Conservation (phyloP, 2,888 invertebrate species). For the Leptinotarsa tumamoca region DNA sequence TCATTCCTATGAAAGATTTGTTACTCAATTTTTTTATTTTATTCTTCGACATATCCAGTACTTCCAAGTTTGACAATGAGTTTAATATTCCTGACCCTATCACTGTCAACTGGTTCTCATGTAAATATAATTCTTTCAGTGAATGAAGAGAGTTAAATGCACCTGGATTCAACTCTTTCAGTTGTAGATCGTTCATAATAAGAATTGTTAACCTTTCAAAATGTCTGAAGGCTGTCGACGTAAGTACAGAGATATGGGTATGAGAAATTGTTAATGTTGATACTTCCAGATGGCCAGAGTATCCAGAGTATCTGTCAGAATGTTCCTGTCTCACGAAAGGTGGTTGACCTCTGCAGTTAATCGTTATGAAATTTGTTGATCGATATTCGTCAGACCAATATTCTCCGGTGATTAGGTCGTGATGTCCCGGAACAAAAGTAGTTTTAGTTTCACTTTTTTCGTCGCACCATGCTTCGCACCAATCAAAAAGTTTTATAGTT, state of each 20-base stretch:
- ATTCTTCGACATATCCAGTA: slow-evolving; percentile 13
- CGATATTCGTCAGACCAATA: too few species aligned
- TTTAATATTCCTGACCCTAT: slow-evolving; percentile 12
- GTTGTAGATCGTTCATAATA: not conserved
- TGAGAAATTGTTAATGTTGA: not conserved
- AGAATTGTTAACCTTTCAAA: not conserved
- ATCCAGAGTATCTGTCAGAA: not conserved
- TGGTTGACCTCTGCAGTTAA: too few species aligned
- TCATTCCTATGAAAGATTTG: not conserved
- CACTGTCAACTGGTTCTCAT: not conserved
- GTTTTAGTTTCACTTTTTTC: too few species aligned
- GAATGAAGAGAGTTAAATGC: slow-evolving; percentile 19
- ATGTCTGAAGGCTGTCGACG: slow-evolving; percentile 1
- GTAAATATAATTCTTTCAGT: slow-evolving; percentile 2
- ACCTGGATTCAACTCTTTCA: not conserved
- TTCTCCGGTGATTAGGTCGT: too few species aligned
- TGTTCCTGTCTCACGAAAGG: not conserved
- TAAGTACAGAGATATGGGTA: not conserved
- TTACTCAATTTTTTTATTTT: not conserved
- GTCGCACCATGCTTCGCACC: too few species aligned
- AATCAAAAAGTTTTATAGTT: too few species aligned
- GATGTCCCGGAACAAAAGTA: too few species aligned
- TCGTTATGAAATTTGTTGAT: too few species aligned
- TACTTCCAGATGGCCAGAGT: not conserved
- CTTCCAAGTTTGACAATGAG: slow-evolving; percentile 12